Evolutionary conservation across 2,113 vertebrate species (phyloP).

Genomic region (Lynx canadensis): DNA sequence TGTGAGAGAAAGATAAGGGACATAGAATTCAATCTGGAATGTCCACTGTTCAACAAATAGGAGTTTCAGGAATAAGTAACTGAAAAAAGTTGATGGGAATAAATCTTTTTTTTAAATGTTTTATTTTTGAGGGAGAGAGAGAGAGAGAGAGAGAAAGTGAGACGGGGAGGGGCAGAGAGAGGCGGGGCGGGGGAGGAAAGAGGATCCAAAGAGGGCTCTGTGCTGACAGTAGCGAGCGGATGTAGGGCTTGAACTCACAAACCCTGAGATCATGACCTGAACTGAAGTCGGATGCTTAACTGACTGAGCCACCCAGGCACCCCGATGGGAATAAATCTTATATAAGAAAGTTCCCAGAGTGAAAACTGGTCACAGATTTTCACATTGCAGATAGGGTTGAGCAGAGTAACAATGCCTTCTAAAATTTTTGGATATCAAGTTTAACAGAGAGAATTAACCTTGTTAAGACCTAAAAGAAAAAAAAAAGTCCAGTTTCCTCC

Average conservation of each 20-base stretch:
- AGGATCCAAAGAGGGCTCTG: too few relatives aligned
- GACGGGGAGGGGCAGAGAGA: too few relatives aligned
- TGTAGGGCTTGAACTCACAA: too few relatives aligned
- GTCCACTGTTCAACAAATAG: background rate
- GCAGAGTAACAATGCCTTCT: background rate
- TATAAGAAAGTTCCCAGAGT: background rate
- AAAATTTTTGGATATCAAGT: background rate
- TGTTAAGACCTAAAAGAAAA: background rate
- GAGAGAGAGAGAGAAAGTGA: too few relatives aligned
- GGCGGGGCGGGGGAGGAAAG: rapidly evolving
- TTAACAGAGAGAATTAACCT: background rate
- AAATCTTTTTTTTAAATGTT: too few relatives aligned
- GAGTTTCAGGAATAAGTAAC: background rate
- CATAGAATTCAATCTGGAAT: background rate
- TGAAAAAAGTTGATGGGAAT: background rate
- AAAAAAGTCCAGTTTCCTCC: background rate
- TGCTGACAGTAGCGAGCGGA: too few relatives aligned
- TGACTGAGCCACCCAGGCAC: too few relatives aligned
- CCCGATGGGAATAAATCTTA: background rate
- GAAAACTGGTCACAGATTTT: background rate
- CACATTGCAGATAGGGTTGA: background rate
- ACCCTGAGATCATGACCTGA: too few relatives aligned
- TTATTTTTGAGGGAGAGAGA: too few relatives aligned
- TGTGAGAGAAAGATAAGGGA: background rate
- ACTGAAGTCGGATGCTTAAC: too few relatives aligned